Evolutionary conservation across 53 echinoderm and acorn worm genomes (phyloP), one percentile per base, ranked within the genome.

Genomic region (Paelopatides confundens): DNA sequence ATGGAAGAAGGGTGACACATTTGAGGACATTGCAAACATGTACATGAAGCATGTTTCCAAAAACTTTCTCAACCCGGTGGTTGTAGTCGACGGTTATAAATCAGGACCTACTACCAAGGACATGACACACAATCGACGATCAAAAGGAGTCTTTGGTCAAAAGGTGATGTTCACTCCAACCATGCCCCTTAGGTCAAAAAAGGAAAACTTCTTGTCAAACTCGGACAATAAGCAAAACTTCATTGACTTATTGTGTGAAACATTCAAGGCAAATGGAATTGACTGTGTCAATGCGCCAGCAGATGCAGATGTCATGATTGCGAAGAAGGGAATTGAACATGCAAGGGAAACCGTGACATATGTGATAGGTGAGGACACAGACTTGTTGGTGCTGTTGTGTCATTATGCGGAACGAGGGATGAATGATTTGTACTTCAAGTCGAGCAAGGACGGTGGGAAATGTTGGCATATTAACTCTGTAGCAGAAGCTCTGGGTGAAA

Each of bases 11-110:
- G 89, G 86, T 29, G 28, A 46, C 11, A 90, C 93, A 13, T 93
- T 46, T 69, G 49, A 89, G 14, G 40, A 31, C 69, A 79, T 92
- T 27, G 47, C 77, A 35, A 28, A 69, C 5, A 28, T 14, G 4
- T 89, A 89, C 82, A 85, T 85, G 26, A 31, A 66, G 91, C 87
- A 35, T 39, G n/a, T 31, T 9, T 14, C 85, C 85, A 28, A 46
- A 24, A 91, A 29, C 54, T 89, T 86, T 82, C 82, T 65, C 2
- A 66, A 47, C 32, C 65, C 88, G 69, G 67, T 88, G 12, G 66
- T 92, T 32, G 88, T 92, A 9, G 88, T 92, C 63, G 87, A 92
- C 85, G 88, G 92, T 3, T 92, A 88, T 76, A 54, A 34, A 66
- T 77, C 83, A 34, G 82, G 76, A 12, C 74, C 76, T 15, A 13